phyloP scores from a whole-genome alignment of 1,140 invertebrate species.

The Hyles vespertilio region DNA sequence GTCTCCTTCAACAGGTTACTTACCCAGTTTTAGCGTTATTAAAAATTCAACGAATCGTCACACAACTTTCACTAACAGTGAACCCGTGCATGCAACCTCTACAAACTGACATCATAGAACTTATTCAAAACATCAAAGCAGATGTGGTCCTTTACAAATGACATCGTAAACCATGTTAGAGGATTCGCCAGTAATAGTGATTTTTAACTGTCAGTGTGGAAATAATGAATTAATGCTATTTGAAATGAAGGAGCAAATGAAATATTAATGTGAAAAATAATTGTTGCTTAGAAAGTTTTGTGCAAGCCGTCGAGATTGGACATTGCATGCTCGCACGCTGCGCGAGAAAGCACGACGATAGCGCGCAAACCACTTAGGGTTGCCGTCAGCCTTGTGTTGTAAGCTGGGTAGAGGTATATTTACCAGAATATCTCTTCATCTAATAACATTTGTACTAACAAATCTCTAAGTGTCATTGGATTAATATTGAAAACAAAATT shows the following conservation, averaged over 20 bases:
- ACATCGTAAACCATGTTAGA: too few relatives aligned
- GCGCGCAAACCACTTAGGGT: constrained; percentile 13
- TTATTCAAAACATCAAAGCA: background rate
- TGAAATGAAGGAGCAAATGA: constrained; percentile 52
- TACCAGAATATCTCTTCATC: too few relatives aligned
- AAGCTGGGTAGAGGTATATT: too few relatives aligned
- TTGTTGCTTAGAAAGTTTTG: constrained; percentile 73
- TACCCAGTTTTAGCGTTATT: constrained; percentile 59
- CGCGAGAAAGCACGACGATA: constrained; percentile 65
- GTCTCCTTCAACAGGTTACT: constrained; percentile 48
- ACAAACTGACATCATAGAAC: constrained; percentile 16
- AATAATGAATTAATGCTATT: constrained; percentile 13
- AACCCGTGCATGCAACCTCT: constrained; percentile 20
- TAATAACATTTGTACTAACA: too few relatives aligned
- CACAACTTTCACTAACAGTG: constrained; percentile 62
- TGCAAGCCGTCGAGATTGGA: constrained; percentile 57
- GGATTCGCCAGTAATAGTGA: too few relatives aligned
- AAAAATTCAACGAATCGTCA: constrained; percentile 64
- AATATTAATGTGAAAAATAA: constrained; percentile 72
- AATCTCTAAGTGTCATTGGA: too few relatives aligned
- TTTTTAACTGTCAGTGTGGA: too few relatives aligned
- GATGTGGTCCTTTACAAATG: background rate
- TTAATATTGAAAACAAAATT: too few relatives aligned
- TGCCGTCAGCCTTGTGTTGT: background rate
- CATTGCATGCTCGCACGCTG: constrained; percentile 69